Conservation (phyloP, 2,113 vertebrate genomes). For the Calypte anna region DNA sequence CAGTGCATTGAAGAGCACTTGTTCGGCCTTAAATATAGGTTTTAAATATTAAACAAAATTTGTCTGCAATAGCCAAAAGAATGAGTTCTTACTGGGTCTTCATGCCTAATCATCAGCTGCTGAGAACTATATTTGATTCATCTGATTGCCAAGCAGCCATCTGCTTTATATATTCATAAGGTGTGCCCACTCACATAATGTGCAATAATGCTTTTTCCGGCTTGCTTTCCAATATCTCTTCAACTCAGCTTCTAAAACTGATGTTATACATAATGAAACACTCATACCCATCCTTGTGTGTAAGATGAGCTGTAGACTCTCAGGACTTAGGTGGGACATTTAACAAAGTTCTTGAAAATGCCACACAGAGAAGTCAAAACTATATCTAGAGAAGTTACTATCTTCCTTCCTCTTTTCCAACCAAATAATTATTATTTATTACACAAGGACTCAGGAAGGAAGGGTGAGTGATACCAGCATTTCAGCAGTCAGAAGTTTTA, state of each 20-base stretch:
- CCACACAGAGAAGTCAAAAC: background rate
- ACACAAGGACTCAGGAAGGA: background rate
- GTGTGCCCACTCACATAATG: background rate
- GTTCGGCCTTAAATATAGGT: background rate
- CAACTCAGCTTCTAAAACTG: background rate
- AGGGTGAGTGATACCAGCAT: background rate
- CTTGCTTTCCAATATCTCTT: background rate
- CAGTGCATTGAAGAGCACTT: background rate
- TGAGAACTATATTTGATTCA: background rate
- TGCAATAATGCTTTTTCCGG: background rate
- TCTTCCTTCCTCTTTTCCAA: background rate
- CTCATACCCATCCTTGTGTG: background rate
- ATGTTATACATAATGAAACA: background rate
- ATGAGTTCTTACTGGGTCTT: background rate
- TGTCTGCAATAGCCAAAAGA: background rate
- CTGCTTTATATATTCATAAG: background rate
- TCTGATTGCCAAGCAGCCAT: background rate
- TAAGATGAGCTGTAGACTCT: background rate
- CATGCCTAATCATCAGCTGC: background rate
- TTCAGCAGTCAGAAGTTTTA: background rate
- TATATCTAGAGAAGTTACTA: background rate
- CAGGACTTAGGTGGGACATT: background rate
- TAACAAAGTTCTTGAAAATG: background rate
- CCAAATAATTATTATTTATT: background rate
- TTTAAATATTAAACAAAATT: constrained; percentile 26